A percentile compares a stretch with the other conserved stretches of the same genome.
These are phyloP conservation scores for Quadroppia sp. DNA, from an alignment of 2,888 invertebrate genomes.

Conservation along the genomic window DNA sequence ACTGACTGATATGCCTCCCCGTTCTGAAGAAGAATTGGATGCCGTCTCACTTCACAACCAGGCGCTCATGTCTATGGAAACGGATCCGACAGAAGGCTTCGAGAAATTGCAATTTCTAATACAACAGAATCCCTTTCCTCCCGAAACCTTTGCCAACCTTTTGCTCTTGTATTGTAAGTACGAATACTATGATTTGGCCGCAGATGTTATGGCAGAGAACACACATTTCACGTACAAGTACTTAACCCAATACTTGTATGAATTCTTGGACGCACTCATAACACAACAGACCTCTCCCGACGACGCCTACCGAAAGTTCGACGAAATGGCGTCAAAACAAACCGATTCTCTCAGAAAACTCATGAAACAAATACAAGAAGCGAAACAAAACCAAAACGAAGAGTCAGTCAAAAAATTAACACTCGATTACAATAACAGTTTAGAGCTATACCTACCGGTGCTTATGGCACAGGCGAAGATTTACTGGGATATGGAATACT, in stretches of 20 bases:
- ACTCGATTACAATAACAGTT: constrained; percentile 77
- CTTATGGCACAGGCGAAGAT: constrained; percentile 99
- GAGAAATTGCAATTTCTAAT: constrained; percentile 89
- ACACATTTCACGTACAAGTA: constrained; percentile 93
- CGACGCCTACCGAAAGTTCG: constrained; percentile 91
- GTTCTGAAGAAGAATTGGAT: constrained; percentile 94
- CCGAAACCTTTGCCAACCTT: constrained; percentile 94
- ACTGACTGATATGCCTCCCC: constrained; percentile 61
- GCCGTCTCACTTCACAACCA: constrained; percentile 96
- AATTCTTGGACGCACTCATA: constrained; percentile 92
- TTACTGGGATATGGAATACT: constrained; percentile 95
- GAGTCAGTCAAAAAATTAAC: constrained; percentile 80
- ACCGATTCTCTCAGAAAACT: constrained; percentile 83
- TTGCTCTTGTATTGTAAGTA: constrained; percentile 92
- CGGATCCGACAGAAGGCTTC: constrained; percentile 84
- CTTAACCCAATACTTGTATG: constrained; percentile 86
- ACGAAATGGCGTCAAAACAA: constrained; percentile 84
- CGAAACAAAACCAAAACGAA: constrained; percentile 72
- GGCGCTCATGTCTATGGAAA: constrained; percentile 83
- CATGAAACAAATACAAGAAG: constrained; percentile 90
- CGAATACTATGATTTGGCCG: constrained; percentile 94
- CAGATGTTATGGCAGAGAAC: constrained; percentile 95
- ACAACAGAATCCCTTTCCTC: constrained; percentile 93
- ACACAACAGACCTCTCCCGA: constrained; percentile 95
- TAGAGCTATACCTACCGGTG: constrained; percentile 88